Base-by-base conservation (phyloP, 2,888 invertebrate genomes). In the Ophioninae sp. region DNA sequence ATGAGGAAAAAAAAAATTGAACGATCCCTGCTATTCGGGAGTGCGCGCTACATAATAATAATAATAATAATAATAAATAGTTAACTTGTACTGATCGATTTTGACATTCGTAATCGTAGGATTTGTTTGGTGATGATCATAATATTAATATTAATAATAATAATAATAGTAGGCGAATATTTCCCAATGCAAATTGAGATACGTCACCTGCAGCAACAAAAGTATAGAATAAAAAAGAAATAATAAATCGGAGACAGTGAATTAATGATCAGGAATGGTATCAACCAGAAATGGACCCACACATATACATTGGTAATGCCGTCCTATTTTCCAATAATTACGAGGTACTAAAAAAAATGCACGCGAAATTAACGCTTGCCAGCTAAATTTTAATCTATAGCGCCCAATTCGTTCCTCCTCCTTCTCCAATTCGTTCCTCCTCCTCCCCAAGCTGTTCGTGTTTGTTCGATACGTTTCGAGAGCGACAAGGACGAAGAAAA, bases 61-160 rank as follows among this genome's bases (percentile, higher is more conserved):
- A 8, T 8, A 41, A 41, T 41, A 81, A 65, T 50, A 67, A 62
- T 74, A 84, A 84, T 82, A 82, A 84, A 84, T 84, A 84, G 39
- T 84, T 76, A 84, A 84, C 79, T 62, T 76, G 76, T 68, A 68
- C 75, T 72, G 70, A 70, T 30, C 30, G 30, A 30, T 30, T 30
- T 30, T 30, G 30, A 30, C 30, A 30, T 30, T 30, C 30, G 30
- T 30, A 30, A 30, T 30, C 30, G 30, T 30, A 30, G 30, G 30
- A 30, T 30, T 30, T 30, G 30, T 30, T 30, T 30, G 30, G 30
- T 41, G 8, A 41, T 41, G 1, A 41, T 41, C 1, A 8, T 8
- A 41, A 41, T 41, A 81, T 59, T 50, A 67, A 62, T 74, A 84
- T 82, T 82, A 82, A 84, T 13, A 30, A 83, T 77, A 56, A 69